Percentiles rank a stretch among this genome's conserved stretches.
Conservation (phyloP, 2,888 invertebrate species). For the Drosophila paracracens region DNA sequence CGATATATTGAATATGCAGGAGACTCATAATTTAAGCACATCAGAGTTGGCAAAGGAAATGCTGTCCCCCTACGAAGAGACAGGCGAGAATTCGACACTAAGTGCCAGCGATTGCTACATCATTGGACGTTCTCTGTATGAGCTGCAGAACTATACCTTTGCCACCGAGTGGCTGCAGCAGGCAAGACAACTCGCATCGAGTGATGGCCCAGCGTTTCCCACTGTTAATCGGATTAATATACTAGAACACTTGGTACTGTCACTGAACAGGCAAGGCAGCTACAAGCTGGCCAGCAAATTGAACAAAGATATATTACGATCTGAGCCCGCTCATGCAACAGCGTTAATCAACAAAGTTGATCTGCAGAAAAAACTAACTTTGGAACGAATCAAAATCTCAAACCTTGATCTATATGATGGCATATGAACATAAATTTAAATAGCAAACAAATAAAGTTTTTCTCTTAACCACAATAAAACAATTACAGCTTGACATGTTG, state of each 20-base stretch:
- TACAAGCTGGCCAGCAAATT: slow-evolving; percentile 65
- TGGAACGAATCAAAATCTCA: slow-evolving; percentile 19
- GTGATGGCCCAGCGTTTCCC: slow-evolving; percentile 24
- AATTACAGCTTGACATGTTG: neutral
- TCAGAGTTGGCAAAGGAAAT: slow-evolving; percentile 92
- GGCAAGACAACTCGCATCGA: slow-evolving; percentile 31
- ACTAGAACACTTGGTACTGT: slow-evolving; percentile 47
- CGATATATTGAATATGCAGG: slow-evolving; percentile 95
- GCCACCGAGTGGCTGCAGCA: slow-evolving; percentile 73
- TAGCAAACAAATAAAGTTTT: neutral
- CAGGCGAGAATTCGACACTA: slow-evolving; percentile 36
- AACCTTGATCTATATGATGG: neutral
- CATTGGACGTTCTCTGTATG: slow-evolving; percentile 56
- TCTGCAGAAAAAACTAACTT: slow-evolving; percentile 31
- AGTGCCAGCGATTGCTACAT: slow-evolving; percentile 68
- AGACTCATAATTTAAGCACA: slow-evolving; percentile 93
- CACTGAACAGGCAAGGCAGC: slow-evolving; percentile 48
- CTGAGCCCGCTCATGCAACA: slow-evolving; percentile 46
- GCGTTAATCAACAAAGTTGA: slow-evolving; percentile 37
- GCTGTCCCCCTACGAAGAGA: slow-evolving; percentile 90
- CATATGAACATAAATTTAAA: neutral
- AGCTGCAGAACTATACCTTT: slow-evolving; percentile 30
- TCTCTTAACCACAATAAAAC: neutral
- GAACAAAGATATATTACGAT: slow-evolving; percentile 57
- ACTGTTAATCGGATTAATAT: slow-evolving; percentile 40